Base-by-base conservation (phyloP, 2,888 invertebrate species). In the Molorchus minor region DNA sequence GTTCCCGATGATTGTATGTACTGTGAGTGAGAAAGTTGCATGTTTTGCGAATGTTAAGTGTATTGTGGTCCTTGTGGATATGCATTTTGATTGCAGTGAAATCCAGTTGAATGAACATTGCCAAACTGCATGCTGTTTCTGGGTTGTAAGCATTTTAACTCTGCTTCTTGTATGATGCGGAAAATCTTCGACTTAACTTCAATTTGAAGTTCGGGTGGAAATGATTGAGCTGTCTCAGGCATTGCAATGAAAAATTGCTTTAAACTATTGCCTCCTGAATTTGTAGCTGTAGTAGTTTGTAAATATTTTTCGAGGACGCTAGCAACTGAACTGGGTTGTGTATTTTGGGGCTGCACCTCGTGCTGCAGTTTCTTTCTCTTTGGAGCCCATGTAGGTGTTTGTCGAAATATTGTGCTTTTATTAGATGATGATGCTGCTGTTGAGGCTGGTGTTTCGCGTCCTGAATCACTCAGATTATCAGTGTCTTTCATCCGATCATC, bases 121-220 rank as follows among this genome's bases (percentile, higher is more conserved):
- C 10, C 21, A 41, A 41, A 17, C 12, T 41, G 17, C 41, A 8
- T 10, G 21, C 8, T 41, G 41, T 41, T 19, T 21, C 8, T 41
- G 10, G 41, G 41, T 41, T 41, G 41, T 41, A 41, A 41, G 41
- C 41, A 41, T n/a, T 21, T 41, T 41, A 41, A 16, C 21, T 17
- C 44, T 19, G 44, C 44, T 44, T 44, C 44, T 44, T 44, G 20
- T 19, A 16, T 19, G 19, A 16, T 21, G 15, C 15, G 7, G 13
- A 44, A 44, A 44, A 44, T 20, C n/a, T 44, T 44, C 44, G 44
- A 44, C 16, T 44, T 44, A 3, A 44, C 44, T 19, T 44, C 7
- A 7, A 44, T 44, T 44, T 44, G 44, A 19, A 44, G 20, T 25
- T 20, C 44, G 10, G 44, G 21, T 44, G 44, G 29, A 21, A 44